A percentile compares a stretch with the other conserved stretches of the same genome.
Evolutionary conservation across 2,888 invertebrate genomes (phyloP).

Genomic region (Agrotis ipsilon): DNA sequence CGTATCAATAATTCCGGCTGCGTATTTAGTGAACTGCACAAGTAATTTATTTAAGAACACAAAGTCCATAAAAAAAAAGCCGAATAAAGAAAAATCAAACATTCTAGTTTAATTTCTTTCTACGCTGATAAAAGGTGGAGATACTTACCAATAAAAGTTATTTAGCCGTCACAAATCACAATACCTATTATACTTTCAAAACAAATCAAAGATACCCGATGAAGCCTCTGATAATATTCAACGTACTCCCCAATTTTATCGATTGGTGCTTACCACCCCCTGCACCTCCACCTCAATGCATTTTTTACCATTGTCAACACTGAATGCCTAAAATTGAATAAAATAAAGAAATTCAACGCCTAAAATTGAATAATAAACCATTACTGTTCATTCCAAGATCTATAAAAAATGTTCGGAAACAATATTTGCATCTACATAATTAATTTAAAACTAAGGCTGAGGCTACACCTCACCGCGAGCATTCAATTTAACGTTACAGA

Average conservation of each 20-base stretch:
- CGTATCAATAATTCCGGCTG: background rate
- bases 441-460: background rate
- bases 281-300: background rate
- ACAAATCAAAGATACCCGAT: background rate
- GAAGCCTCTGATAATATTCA: background rate
- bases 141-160: background rate
- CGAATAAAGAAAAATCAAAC: background rate
- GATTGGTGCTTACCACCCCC: background rate
- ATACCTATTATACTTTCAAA: background rate
- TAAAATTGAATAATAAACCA: background rate
- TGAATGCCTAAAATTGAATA: background rate
- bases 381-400: background rate
- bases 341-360: background rate
- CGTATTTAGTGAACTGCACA: too few relatives aligned
- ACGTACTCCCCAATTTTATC: background rate
- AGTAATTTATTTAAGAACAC: background rate
- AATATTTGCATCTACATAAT: background rate
- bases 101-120: background rate
- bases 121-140: background rate
- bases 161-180: background rate
- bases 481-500: too few relatives aligned
- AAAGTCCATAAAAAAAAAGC: background rate
- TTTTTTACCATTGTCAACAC: background rate
- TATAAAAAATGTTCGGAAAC: background rate
- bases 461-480: too few relatives aligned